Conservation (phyloP, 2,888 invertebrate species). For the Sclerodermus sp. region DNA sequence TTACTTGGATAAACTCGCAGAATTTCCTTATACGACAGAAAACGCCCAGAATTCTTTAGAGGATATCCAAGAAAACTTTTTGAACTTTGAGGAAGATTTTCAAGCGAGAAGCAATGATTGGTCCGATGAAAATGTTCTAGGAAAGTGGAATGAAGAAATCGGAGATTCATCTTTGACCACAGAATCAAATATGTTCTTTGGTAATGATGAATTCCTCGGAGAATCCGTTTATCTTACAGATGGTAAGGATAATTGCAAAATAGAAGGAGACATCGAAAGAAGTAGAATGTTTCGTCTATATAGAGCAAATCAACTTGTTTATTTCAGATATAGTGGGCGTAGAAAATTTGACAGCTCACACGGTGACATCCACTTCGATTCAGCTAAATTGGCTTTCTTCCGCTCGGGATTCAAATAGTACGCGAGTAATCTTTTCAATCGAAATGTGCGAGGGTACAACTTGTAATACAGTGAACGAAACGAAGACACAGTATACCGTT, state of each 20-base stretch:
- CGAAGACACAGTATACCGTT: conserved; percentile 10
- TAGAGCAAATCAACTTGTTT: not conserved
- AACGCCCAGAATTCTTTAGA: too few species aligned
- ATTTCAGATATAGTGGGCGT: conserved; percentile 8
- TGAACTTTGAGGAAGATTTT: too few species aligned
- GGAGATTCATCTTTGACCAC: too few species aligned
- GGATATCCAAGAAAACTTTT: too few species aligned
- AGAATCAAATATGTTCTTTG: too few species aligned
- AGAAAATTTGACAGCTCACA: conserved; percentile 8
- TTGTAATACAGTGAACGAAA: conserved; percentile 2
- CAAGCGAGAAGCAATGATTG: too few species aligned
- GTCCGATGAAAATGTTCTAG: too few species aligned
- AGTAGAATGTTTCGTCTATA: not conserved
- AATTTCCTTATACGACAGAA: too few species aligned
- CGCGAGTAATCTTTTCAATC: conserved; percentile 15
- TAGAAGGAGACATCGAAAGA: not conserved
- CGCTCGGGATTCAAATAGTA: conserved; percentile 3
- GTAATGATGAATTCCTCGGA: too few species aligned
- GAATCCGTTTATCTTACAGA: too few species aligned
- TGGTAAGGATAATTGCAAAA: not conserved
- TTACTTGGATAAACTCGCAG: too few species aligned
- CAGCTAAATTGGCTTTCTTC: conserved; percentile 23
- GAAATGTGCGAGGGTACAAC: conserved; percentile 8
- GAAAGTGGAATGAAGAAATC: too few species aligned
- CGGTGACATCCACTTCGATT: conserved; percentile 20